Evolutionary conservation across 2,888 invertebrate genomes (phyloP).

Genomic region (Ashinkailepas kermadecensis): DNA sequence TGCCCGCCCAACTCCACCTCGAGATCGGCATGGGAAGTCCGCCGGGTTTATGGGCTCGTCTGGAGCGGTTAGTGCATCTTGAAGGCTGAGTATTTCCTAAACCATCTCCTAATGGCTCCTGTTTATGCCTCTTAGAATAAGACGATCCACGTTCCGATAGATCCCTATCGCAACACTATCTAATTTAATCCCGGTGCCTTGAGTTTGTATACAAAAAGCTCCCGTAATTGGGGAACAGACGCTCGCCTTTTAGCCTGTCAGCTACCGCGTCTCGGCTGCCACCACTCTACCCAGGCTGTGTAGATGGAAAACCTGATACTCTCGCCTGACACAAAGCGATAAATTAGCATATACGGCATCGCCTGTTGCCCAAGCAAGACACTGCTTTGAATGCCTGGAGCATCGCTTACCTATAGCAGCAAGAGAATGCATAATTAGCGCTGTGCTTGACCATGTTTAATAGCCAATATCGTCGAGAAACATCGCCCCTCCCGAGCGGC

Average conservation of each 20-base stretch:
- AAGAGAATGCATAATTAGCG: no score
- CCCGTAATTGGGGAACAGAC: neutral
- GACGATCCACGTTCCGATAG: neutral
- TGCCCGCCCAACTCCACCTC: neutral
- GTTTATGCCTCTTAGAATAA: slow-evolving; percentile 10
- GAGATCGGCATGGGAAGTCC: neutral
- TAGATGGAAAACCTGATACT: no score
- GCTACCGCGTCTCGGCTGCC: no score
- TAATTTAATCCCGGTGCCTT: neutral
- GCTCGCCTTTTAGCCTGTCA: neutral
- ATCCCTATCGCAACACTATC: neutral
- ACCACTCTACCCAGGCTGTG: no score
- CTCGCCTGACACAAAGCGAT: no score
- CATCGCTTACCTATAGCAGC: no score
- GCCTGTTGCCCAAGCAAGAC: no score
- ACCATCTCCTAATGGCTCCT: slow-evolving; percentile 14
- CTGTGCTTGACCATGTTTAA: no score
- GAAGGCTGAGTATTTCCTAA: slow-evolving; percentile 5
- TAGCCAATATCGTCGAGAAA: no score
- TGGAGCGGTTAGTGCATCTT: neutral
- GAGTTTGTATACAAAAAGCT: slow-evolving; percentile 8
- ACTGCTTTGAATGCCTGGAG: no score
- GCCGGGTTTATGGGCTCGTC: neutral
- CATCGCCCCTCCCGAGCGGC: no score
- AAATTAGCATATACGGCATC: no score